Conservation (phyloP, 1,140 invertebrate genomes). For the Whitmania pigra region DNA sequence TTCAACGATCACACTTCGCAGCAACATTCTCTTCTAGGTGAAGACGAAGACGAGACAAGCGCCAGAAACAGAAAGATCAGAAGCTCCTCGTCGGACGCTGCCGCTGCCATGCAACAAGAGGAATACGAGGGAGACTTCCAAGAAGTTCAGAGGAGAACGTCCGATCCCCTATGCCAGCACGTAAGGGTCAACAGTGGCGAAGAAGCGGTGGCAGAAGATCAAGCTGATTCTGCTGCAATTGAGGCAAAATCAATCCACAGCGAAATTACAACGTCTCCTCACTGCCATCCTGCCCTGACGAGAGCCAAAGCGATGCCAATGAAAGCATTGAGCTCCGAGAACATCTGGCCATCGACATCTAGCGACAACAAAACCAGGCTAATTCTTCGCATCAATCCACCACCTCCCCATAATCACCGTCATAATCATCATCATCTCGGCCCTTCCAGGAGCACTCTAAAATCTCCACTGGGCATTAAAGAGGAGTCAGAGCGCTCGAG, state of each 20-base stretch:
- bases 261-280: background rate
- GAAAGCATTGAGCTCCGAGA: background rate
- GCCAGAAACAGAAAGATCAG: conserved; percentile 12
- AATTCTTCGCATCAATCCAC: conserved; percentile 6
- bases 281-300: no score
- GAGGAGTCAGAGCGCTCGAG: no score
- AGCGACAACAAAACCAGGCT: background rate
- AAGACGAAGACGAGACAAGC: background rate
- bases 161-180: conserved; percentile 11
- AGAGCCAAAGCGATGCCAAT: no score
- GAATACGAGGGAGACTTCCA: background rate
- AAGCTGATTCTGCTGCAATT: no score
- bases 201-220: background rate
- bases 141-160: conserved; percentile 10
- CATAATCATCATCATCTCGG: background rate
- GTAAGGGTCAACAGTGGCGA: background rate
- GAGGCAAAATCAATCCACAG: background rate
- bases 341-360: background rate
- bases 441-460: background rate
- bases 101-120: conserved; percentile 11
- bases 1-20: background rate
- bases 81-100: conserved; percentile 17
- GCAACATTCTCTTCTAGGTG: background rate
- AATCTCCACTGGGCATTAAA: no score
- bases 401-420: background rate